Conservation (phyloP, 2,888 invertebrate genomes). For the Adelognathus sp. region DNA sequence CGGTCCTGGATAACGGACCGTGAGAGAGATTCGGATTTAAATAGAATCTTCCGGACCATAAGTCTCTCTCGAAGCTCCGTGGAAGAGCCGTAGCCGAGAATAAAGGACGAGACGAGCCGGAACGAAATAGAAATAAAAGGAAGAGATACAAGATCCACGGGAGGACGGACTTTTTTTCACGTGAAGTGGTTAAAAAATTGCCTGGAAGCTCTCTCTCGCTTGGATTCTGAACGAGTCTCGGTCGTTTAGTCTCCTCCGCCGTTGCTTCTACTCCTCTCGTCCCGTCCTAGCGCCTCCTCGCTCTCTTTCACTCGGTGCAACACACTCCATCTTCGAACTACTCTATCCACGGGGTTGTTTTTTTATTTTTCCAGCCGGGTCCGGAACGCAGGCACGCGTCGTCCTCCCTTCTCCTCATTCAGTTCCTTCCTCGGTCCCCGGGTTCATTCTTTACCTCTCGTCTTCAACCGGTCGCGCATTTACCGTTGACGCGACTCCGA, state of each 20-base stretch:
- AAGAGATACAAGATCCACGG: slow-evolving; percentile 32
- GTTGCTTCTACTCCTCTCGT: not conserved
- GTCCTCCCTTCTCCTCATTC: not conserved
- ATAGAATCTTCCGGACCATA: slow-evolving; percentile 23
- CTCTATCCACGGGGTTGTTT: too few species aligned
- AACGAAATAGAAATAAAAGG: slow-evolving; percentile 4
- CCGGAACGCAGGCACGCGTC: slow-evolving; percentile 49
- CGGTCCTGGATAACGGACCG: slow-evolving; percentile 26
- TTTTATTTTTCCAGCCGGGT: slow-evolving; percentile 27
- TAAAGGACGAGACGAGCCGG: not conserved
- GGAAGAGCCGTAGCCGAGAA: not conserved
- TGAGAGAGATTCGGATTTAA: slow-evolving; percentile 39
- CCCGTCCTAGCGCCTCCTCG: not conserved
- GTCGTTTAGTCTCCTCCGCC: slow-evolving; percentile 35
- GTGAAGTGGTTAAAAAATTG: slow-evolving; percentile 45
- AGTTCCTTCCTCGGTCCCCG: slow-evolving; percentile 19
- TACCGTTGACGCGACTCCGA: slow-evolving; percentile 39
- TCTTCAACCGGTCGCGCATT: slow-evolving; percentile 43
- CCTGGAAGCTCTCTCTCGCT: slow-evolving; percentile 38
- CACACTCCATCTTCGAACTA: slow-evolving; percentile 24
- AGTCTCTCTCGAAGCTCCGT: slow-evolving; percentile 30
- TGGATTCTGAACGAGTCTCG: slow-evolving; percentile 52
- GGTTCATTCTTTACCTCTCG: slow-evolving; percentile 35
- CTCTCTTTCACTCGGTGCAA: slow-evolving; percentile 7
- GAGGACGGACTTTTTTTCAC: too few species aligned